phyloP scores from a whole-genome alignment of 1,140 invertebrate genomes.

The Drosophila rufa region DNA sequence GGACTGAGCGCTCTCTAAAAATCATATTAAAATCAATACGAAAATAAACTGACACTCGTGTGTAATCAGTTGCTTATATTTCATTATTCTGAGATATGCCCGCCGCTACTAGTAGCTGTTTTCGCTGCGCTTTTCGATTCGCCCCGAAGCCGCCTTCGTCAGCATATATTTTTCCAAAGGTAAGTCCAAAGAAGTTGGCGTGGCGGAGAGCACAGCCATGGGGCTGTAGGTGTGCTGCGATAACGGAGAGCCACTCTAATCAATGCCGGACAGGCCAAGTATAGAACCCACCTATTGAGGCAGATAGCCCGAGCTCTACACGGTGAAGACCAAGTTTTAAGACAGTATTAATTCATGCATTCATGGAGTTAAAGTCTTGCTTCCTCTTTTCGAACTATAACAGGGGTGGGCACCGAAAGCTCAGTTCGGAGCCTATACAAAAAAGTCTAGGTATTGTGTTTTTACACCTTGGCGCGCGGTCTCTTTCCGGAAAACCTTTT shows the following conservation, averaged over 20 bases:
- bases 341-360: not conserved
- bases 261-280: constrained; percentile 25
- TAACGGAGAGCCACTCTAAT: constrained; percentile 56
- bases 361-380: not conserved
- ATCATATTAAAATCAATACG: constrained; percentile 54
- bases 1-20: constrained; percentile 52
- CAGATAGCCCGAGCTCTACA: not conserved
- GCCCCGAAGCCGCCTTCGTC: constrained; percentile 37
- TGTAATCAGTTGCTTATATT: constrained; percentile 72
- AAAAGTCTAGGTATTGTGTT: too few relatives aligned
- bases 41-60: constrained; percentile 64
- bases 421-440: not conserved
- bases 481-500: too few relatives aligned
- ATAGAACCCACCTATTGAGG: not conserved
- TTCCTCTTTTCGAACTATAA: not conserved
- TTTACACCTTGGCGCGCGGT: too few relatives aligned
- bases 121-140: constrained; percentile 63
- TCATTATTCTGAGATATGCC: constrained; percentile 64
- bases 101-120: constrained; percentile 1
- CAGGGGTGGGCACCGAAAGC: not conserved
- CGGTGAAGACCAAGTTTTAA: not conserved
- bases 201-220: constrained; percentile 1
- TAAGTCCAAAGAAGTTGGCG: constrained; percentile 32
- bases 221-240: constrained; percentile 21
- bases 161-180: constrained; percentile 70